A percentile compares a stretch with the other conserved stretches of the same genome.
Evolutionary conservation across 2,888 invertebrate species (phyloP).

Genomic region (Philonicus albiceps): DNA sequence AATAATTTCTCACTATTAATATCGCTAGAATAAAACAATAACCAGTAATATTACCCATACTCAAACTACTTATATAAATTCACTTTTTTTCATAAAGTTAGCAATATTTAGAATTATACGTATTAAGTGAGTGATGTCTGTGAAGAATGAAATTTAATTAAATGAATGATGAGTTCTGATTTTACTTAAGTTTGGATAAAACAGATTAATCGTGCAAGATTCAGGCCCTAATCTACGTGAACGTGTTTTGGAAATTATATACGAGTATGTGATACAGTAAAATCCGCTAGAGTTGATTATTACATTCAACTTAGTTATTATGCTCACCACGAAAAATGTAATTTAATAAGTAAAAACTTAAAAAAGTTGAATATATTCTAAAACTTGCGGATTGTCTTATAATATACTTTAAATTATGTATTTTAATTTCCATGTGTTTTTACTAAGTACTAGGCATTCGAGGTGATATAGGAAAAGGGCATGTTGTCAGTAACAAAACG

Average conservation of each 20-base stretch:
- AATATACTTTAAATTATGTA: neutral
- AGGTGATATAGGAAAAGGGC: neutral
- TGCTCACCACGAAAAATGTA: neutral
- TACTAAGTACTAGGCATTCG: neutral
- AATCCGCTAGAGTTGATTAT: neutral
- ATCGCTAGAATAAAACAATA: neutral
- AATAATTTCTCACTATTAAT: neutral
- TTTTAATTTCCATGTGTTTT: neutral
- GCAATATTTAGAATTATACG: neutral
- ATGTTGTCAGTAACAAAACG: neutral
- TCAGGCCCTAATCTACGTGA: neutral
- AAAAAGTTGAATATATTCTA: neutral
- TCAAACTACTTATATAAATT: neutral
- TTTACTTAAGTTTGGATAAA: neutral
- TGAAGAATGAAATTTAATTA: neutral
- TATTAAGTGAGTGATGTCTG: neutral
- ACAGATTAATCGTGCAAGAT: neutral
- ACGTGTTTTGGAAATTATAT: neutral
- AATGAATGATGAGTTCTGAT: neutral
- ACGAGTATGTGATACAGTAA: neutral
- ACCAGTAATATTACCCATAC: neutral
- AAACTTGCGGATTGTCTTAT: neutral
- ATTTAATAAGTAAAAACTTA: neutral
- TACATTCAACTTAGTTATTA: neutral
- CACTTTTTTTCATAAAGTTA: neutral